Percentiles rank a stretch among this genome's conserved stretches.
These are phyloP conservation scores for Acrobasis consociella DNA, from an alignment of 2,888 invertebrate genomes.

Conservation along the genomic window DNA sequence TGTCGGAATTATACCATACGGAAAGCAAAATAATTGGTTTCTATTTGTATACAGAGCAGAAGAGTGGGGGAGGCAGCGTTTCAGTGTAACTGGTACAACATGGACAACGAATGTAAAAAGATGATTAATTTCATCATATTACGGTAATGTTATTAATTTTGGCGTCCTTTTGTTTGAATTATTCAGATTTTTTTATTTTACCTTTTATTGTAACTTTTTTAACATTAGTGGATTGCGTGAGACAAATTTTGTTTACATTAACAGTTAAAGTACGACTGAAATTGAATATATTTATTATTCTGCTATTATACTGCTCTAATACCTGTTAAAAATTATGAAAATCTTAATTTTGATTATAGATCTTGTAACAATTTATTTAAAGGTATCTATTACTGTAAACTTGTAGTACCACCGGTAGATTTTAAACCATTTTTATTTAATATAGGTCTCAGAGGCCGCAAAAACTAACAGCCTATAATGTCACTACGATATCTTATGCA, in stretches of 20 bases:
- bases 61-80: constrained; percentile 59
- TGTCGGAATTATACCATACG: no score
- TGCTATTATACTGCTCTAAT: no score
- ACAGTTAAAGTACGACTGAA: no score
- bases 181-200: not conserved
- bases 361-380: no score
- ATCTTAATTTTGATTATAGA: no score
- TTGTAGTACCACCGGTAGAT: not conserved
- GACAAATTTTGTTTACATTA: no score
- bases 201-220: no score
- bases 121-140: constrained; percentile 42
- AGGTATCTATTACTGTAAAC: no score
- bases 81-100: constrained; percentile 58
- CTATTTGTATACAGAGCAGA: constrained; percentile 49
- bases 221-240: no score
- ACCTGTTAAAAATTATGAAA: no score
- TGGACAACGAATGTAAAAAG: constrained; percentile 58
- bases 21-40: constrained; percentile 16
- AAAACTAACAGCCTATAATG: constrained; percentile 23
- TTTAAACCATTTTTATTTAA: not conserved
- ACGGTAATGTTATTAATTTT: constrained; percentile 15
- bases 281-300: no score
- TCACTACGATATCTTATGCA: constrained; percentile 24
- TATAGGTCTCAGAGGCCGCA: constrained; percentile 28
- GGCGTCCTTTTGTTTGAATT: not conserved